Conservation (phyloP, 2,888 invertebrate genomes). For the Pachycephus smyrnensis region DNA sequence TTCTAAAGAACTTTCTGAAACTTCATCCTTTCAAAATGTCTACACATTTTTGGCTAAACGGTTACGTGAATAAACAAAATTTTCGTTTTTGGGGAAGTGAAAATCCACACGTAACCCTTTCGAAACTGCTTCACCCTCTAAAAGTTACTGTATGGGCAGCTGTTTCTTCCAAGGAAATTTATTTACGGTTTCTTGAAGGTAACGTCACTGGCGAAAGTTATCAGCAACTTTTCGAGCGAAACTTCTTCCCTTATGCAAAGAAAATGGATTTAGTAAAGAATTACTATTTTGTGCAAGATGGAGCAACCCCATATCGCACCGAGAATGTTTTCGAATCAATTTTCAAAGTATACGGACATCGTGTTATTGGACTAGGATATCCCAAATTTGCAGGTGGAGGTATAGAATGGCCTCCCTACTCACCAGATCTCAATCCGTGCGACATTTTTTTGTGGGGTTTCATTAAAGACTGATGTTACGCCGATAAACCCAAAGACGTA, state of each 20-base stretch:
- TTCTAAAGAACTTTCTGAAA: no score
- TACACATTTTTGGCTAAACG: slow-evolving; percentile 12
- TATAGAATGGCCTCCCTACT: slow-evolving; percentile 7
- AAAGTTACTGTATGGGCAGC: slow-evolving; percentile 18
- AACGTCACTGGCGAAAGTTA: slow-evolving; percentile 9
- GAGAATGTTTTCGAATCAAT: slow-evolving; percentile 1
- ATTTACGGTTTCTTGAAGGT: slow-evolving; percentile 4
- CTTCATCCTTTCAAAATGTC: no score
- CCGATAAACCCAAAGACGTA: no score
- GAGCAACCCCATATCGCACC: slow-evolving; percentile 10
- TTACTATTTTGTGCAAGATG: slow-evolving; percentile 18
- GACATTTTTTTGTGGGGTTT: slow-evolving; percentile 5
- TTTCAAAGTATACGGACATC: neutral
- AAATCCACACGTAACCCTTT: slow-evolving; percentile 7
- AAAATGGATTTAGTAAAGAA: slow-evolving; percentile 4
- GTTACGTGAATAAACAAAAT: slow-evolving; percentile 15
- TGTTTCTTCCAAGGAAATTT: slow-evolving; percentile 8
- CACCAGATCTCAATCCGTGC: slow-evolving; percentile 1
- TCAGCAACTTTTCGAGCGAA: slow-evolving; percentile 5
- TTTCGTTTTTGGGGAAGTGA: slow-evolving; percentile 14
- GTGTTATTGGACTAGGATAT: slow-evolving; percentile 10
- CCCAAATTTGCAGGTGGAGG: slow-evolving; percentile 1
- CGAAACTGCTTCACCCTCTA: slow-evolving; percentile 9
- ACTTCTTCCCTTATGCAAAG: slow-evolving; percentile 16
- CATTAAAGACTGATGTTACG: no score